Base-by-base conservation (phyloP, 2,113 vertebrate genomes). In the Cercocebus atys region DNA sequence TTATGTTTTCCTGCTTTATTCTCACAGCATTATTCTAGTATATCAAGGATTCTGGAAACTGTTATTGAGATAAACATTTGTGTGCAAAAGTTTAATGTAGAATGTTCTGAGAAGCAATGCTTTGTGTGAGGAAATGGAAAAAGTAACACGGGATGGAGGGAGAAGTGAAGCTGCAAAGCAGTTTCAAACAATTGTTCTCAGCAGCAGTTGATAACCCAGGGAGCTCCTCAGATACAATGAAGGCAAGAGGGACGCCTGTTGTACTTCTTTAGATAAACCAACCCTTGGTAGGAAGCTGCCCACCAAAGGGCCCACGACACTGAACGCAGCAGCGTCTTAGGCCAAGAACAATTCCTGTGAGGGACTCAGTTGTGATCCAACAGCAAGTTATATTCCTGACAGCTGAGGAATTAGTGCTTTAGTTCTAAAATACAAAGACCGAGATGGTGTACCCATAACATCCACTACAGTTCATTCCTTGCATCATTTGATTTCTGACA, bases 371-470 rank as follows among this genome's bases (percentile, higher is more conserved):
- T 47, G 0, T 8, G 17, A 83, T 4, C 1, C 47, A 43, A 75
- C 47, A 61, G 38, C 3, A 75, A 59, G 20, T 11, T 30, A 38
- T 1, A 9, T 35, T 61, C 6, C 6, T 38, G 11, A 30, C 9
- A n/a, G n/a, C 5, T 43, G 11, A 23, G 17, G 18, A 18, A 52
- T 35, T 14, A 38, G 6, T 68, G n/a, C 0, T 45, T 88, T 89
- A 8, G 10, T 82, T 0, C 10, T 50, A 1, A 82, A 92, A 43
- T 0, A 22, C 16, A 10, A n/a, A 1, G 12, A 55, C 9, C 2
- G 38, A 16, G 13, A 55, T 6, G 6, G 13, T 25, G 8, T 4
- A 70, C 20, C 5, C 8, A 64, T 14, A 61, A 35, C 10, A 43
- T 66, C 8, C 1, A 14, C 6, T 38, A 73, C 2, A 59, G 2